These are phyloP conservation scores for Macropodus opercularis DNA, from an alignment of 2,797 vertebrate genomes.

Conservation along the genomic window DNA sequence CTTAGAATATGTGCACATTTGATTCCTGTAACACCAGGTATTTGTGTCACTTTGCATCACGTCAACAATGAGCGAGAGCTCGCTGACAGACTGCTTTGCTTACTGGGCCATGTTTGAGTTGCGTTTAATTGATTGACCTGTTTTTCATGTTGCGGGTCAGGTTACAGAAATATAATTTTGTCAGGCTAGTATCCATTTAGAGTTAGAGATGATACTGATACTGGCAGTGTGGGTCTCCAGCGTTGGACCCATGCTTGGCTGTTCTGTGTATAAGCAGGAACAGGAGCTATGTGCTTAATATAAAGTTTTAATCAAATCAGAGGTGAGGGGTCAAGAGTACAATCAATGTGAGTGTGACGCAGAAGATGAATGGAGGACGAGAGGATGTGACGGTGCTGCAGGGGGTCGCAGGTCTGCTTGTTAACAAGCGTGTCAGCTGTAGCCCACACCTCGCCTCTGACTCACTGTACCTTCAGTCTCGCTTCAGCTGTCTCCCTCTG, in stretches of 20 bases:
- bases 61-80: too few relatives aligned
- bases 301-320: slow-evolving; percentile 67
- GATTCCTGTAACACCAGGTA: too few relatives aligned
- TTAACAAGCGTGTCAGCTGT: slow-evolving; percentile 58
- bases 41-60: too few relatives aligned
- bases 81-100: too few relatives aligned
- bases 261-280: not conserved
- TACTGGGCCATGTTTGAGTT: too few relatives aligned
- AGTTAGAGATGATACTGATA: not conserved
- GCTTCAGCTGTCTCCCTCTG: slow-evolving; percentile 10
- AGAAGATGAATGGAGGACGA: slow-evolving; percentile 27
- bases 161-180: too few relatives aligned
- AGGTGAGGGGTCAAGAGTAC: slow-evolving; percentile 64
- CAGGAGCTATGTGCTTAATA: slow-evolving; percentile 33
- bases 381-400: slow-evolving; percentile 22
- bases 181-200: too few relatives aligned
- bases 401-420: slow-evolving; percentile 59
- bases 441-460: slow-evolving; percentile 64
- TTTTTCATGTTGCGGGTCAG: too few relatives aligned
- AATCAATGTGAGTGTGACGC: slow-evolving; percentile 39
- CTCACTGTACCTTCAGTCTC: slow-evolving; percentile 54
- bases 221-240: slow-evolving; percentile 5
- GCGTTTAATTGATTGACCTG: too few relatives aligned
- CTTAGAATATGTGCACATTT: too few relatives aligned
- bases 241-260: not conserved